Conservation (phyloP, 2,888 invertebrate genomes). For the Caenorhabditis sulstoni region DNA sequence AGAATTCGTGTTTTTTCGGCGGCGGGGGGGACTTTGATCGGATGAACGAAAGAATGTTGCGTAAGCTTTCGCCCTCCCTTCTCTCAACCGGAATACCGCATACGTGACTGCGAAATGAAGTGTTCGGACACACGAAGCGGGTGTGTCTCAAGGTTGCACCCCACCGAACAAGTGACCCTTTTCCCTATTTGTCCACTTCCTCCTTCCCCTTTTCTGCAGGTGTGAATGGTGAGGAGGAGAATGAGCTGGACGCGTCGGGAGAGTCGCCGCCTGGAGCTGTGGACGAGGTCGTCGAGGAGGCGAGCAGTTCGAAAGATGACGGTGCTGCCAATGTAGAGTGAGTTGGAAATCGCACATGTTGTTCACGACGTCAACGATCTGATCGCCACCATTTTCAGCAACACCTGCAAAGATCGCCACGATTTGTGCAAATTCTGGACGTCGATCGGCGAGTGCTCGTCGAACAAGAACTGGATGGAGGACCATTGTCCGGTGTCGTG, state of each 20-base stretch:
- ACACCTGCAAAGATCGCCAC: constrained; percentile 75
- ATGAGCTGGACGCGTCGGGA: constrained; percentile 56
- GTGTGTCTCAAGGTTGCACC: too few relatives aligned
- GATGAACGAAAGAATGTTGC: neutral
- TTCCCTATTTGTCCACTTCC: too few relatives aligned
- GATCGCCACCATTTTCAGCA: constrained; percentile 34
- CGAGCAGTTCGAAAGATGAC: neutral
- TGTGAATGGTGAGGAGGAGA: constrained; percentile 32
- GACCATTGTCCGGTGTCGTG: constrained; percentile 78
- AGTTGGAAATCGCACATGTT: too few relatives aligned
- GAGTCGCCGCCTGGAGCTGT: constrained; percentile 38
- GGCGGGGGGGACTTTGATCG: too few relatives aligned
- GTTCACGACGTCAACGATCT: too few relatives aligned
- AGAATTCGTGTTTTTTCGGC: too few relatives aligned
- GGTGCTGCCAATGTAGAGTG: constrained; percentile 25
- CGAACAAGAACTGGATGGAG: constrained; percentile 79
- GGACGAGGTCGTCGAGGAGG: constrained; percentile 23
- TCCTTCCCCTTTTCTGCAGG: constrained; percentile 13
- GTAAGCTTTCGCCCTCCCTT: neutral
- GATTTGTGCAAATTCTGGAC: constrained; percentile 81
- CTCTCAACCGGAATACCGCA: neutral
- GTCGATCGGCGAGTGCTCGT: constrained; percentile 78
- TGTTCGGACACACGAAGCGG: neutral
- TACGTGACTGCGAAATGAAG: neutral
- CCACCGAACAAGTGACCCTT: too few relatives aligned